These are phyloP conservation scores for Euphysa ruthae DNA, from an alignment of 30 jellyfish, hydroid and myxozoan genomes.

Conservation along the genomic window DNA sequence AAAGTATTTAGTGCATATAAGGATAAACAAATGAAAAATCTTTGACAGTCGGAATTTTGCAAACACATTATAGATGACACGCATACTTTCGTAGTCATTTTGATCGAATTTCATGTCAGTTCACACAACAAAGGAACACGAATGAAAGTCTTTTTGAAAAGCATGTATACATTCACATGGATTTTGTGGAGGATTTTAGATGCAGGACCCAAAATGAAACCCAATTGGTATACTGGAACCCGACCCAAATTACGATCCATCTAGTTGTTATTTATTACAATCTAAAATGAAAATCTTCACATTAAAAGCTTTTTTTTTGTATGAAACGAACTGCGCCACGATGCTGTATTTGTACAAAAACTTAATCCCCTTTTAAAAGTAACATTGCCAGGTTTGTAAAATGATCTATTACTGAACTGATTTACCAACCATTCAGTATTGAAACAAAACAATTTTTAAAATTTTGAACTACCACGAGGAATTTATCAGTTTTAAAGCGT, in stretches of 20 bases:
- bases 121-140: not conserved
- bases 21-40: no score
- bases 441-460: no score
- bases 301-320: not conserved
- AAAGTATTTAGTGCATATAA: no score
- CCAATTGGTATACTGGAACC: slow-evolving; percentile 1
- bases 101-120: not conserved
- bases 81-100: not conserved
- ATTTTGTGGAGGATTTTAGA: not conserved
- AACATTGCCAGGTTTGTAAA: no score
- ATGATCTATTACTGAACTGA: no score
- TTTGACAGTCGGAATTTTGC: no score
- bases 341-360: not conserved
- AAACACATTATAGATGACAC: no score
- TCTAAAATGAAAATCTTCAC: not conserved
- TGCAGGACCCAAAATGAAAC: slow-evolving; percentile 1
- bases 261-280: not conserved
- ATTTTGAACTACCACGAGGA: slow-evolving; percentile 1
- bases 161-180: slow-evolving; percentile 3
- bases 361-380: not conserved
- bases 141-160: not conserved
- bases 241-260: not conserved
- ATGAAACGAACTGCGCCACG: not conserved
- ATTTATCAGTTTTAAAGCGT: not conserved
- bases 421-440: no score